Evolutionary conservation across 1,140 invertebrate genomes (phyloP), one percentile per base, ranked within the genome.

Genomic region (Anadara kagoshimensis): DNA sequence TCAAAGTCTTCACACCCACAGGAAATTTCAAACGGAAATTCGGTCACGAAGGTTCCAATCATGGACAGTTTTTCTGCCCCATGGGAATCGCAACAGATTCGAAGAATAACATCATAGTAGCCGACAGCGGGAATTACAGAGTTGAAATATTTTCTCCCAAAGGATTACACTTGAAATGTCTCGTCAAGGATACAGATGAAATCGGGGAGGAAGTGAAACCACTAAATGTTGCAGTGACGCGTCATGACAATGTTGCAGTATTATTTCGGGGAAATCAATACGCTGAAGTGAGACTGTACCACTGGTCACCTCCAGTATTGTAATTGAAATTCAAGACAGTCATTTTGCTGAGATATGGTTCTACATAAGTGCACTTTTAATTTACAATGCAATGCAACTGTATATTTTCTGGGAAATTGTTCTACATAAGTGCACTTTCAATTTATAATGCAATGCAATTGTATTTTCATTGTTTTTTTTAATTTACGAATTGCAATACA

Each of bases 1-100:
- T 89, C 18, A 85, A 89, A 78, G 71, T 87, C 11, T 88, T 85
- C 62, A 78, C 78, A 57, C 56, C 69, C 10, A 59, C 69, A 1
- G 87, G 87, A 26, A 84, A 86, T 45, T 86, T 85, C 61, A 85
- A 86, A 71, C 69, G 74, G 20, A 73, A 73, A 10, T 84, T 88
- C 67, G 85, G 85, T 0, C 53, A 67, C 29, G 29, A 75, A 20
- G 87, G 87, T 18, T 72, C 56, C 18, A 36, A 64, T 11, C 70
- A 71, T 56, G 83, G 82, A 10, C 95, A 98, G 86, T 91, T 99
- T 59, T 95, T 98, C 83, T 95, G 98, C 89, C 98, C 98, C 14
- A 96, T 98, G 88, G 99, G 98, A 90, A 96, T 99, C 79, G 96
- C 97, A 36, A 95, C 98, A 12, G 98, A 99, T 89, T 95, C 97